Evolutionary conservation across 2,888 invertebrate genomes (phyloP).

Genomic region (Trachelus troglodyta): DNA sequence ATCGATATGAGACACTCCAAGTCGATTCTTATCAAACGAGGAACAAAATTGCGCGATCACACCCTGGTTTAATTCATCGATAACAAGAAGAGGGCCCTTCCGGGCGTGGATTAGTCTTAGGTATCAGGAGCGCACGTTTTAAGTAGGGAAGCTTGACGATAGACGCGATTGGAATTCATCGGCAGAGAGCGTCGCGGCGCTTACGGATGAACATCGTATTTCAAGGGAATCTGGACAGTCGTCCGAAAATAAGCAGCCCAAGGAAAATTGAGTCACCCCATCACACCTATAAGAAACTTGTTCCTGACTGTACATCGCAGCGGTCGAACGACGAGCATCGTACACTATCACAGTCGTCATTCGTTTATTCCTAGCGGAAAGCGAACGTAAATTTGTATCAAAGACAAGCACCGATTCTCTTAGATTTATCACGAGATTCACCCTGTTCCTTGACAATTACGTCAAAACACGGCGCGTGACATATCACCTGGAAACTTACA

Average conservation of each 20-base stretch:
- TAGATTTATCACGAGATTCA: slow-evolving; percentile 15
- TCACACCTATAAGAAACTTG: not conserved
- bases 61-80: not conserved
- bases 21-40: too few species aligned
- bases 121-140: not conserved
- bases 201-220: not conserved
- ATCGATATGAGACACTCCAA: too few species aligned
- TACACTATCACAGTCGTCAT: not conserved
- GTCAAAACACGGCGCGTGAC: slow-evolving; percentile 13
- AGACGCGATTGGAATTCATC: not conserved
- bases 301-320: not conserved
- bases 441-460: slow-evolving; percentile 12
- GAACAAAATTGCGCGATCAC: too few species aligned
- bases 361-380: slow-evolving; percentile 5
- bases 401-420: not conserved
- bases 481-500: slow-evolving; percentile 4
- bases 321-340: not conserved
- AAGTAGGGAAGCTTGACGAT: not conserved
- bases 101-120: not conserved
- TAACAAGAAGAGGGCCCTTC: not conserved
- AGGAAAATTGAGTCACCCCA: slow-evolving; percentile 1
- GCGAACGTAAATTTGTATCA: slow-evolving; percentile 4
- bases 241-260: slow-evolving; percentile 3
- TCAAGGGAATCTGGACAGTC: slow-evolving; percentile 5
- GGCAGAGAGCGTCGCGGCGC: not conserved